Evolutionary conservation across 2,888 invertebrate species (phyloP).

Genomic region (Phalangium opilio): DNA sequence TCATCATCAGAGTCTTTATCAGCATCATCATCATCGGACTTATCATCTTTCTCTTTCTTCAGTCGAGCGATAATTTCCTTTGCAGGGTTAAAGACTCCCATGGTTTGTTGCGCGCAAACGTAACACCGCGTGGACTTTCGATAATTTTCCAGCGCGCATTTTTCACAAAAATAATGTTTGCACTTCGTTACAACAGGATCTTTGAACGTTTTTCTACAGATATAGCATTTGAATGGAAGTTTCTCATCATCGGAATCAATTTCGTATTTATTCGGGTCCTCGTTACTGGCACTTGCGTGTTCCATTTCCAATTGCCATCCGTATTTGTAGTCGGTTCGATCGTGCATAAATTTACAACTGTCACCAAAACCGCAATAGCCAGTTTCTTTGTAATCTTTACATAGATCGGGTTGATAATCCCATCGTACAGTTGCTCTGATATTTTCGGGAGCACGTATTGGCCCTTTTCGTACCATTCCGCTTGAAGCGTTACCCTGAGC

Average conservation of each 20-base stretch:
- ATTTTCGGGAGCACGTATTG: constrained; percentile 68
- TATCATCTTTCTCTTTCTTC: too few species aligned
- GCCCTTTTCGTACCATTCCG: constrained; percentile 67
- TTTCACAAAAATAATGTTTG: constrained; percentile 95
- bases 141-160: constrained; percentile 76
- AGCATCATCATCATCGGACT: too few species aligned
- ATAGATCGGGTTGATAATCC: constrained; percentile 99
- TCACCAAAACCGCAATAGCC: constrained; percentile 99
- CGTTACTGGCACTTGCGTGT: constrained; percentile 39
- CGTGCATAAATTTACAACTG: constrained; percentile 97
- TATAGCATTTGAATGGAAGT: constrained; percentile 83
- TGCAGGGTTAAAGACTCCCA: constrained; percentile 88
- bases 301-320: constrained; percentile 85
- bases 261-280: constrained; percentile 66
- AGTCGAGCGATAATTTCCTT: constrained; percentile 37
- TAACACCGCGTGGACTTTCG: constrained; percentile 79
- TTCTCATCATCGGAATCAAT: constrained; percentile 62
- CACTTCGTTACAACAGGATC: constrained; percentile 92
- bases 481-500: constrained; percentile 93
- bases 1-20: too few species aligned
- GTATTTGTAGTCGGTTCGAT: constrained; percentile 94
- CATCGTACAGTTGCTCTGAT: constrained; percentile 73
- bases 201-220: constrained; percentile 73
- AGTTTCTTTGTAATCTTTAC: constrained; percentile 98
- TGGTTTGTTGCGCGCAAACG: constrained; percentile 78